These are phyloP conservation scores for Stenotaenia linearis DNA, from an alignment of 2,888 invertebrate species.

Conservation along the genomic window DNA sequence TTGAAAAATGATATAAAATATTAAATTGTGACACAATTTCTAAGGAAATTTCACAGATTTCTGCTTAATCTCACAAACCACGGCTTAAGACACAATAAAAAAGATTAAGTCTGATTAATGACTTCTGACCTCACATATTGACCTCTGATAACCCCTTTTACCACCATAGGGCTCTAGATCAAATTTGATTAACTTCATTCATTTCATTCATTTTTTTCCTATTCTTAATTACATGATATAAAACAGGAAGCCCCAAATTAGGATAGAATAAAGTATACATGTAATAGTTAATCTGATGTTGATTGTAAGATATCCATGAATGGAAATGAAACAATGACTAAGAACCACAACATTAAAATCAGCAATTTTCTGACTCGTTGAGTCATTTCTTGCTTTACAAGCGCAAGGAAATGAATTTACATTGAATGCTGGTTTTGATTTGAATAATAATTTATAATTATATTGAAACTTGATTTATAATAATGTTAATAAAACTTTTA, in stretches of 20 bases:
- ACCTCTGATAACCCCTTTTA: neutral
- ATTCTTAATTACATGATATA: neutral
- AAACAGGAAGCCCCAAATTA: neutral
- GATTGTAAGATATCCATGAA: neutral
- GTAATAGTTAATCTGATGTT: neutral
- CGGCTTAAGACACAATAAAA: no score
- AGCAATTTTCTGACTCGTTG: neutral
- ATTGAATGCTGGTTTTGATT: neutral
- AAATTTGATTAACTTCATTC: neutral
- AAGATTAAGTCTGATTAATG: neutral
- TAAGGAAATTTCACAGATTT: no score
- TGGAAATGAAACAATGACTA: neutral
- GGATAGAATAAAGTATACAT: neutral
- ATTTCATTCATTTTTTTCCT: neutral
- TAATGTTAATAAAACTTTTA: neutral
- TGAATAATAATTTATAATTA: neutral
- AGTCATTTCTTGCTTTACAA: neutral
- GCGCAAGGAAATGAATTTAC: neutral
- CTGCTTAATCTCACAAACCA: no score
- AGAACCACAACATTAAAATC: neutral
- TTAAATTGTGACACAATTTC: no score
- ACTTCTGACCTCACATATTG: neutral
- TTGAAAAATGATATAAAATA: no score
- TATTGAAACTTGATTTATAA: neutral
- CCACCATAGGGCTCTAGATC: neutral